Conservation (phyloP, 2,888 invertebrate genomes). For the Pomacea canaliculata region DNA sequence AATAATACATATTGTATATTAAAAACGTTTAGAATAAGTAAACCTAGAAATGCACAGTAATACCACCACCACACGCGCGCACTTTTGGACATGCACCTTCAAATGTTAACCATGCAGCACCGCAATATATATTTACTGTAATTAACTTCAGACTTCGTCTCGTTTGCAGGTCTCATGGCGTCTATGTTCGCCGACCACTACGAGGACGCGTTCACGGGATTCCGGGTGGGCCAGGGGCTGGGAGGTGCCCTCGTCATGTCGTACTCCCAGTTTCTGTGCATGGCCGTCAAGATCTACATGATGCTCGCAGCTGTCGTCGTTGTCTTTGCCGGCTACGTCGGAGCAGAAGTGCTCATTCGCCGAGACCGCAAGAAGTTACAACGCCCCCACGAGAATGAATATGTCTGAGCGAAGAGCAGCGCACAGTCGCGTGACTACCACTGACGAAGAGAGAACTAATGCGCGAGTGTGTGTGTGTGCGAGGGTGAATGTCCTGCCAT, state of each 20-base stretch:
- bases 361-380: conserved; percentile 9
- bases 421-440: no score
- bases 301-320: conserved; percentile 44
- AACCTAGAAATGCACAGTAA: no score
- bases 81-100: no score
- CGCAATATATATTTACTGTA: no score
- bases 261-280: conserved; percentile 55
- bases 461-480: not conserved
- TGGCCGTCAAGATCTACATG: conserved; percentile 53
- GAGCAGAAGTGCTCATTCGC: conserved; percentile 48
- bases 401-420: conserved; percentile 4
- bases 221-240: conserved; percentile 61
- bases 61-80: no score
- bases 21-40: no score
- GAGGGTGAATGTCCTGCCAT: not conserved
- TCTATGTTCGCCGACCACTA: conserved; percentile 60
- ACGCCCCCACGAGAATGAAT: not conserved
- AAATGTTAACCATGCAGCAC: no score
- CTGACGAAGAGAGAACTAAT: no score
- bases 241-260: conserved; percentile 56
- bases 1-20: no score
- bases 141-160: no score
- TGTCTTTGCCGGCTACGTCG: conserved; percentile 46
- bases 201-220: conserved; percentile 64
- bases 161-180: conserved; percentile 59